Conservation (phyloP, 1,140 invertebrate species). For the Pteromalus puparum region DNA sequence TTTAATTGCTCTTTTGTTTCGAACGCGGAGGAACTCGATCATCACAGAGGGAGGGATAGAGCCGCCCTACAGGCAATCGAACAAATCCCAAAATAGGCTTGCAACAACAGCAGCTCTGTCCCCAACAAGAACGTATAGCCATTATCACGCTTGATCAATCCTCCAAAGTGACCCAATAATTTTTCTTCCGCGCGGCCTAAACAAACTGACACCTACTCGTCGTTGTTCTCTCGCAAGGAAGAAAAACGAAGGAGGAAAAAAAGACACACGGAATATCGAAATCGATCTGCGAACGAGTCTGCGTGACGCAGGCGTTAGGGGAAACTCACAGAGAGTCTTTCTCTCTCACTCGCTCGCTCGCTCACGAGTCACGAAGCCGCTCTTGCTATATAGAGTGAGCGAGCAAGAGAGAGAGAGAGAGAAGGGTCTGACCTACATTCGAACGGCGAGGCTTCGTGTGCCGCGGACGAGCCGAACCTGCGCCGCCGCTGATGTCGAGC, state of each 20-base stretch:
- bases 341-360: background rate
- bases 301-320: slow-evolving; percentile 41
- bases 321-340: slow-evolving; percentile 25
- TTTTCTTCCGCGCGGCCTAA: background rate
- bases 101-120: too few relatives aligned
- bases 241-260: background rate
- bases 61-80: too few relatives aligned
- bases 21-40: too few relatives aligned
- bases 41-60: too few relatives aligned
- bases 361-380: slow-evolving; percentile 34
- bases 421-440: slow-evolving; percentile 50
- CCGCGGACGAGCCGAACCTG: slow-evolving; percentile 31
- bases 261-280: slow-evolving; percentile 16
- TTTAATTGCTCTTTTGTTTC: too few relatives aligned
- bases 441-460: slow-evolving; percentile 30
- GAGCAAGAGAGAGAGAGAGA: slow-evolving; percentile 34
- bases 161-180: slow-evolving; percentile 9
- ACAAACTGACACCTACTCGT: background rate
- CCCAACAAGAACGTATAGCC: too few relatives aligned
- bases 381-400: background rate
- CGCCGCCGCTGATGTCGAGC: background rate
- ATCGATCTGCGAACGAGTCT: slow-evolving; percentile 34
- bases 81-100: too few relatives aligned
- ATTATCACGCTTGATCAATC: background rate
- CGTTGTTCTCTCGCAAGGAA: background rate